Base-by-base conservation (phyloP, 2,888 invertebrate species). In the Anagyrus pseudococci region DNA sequence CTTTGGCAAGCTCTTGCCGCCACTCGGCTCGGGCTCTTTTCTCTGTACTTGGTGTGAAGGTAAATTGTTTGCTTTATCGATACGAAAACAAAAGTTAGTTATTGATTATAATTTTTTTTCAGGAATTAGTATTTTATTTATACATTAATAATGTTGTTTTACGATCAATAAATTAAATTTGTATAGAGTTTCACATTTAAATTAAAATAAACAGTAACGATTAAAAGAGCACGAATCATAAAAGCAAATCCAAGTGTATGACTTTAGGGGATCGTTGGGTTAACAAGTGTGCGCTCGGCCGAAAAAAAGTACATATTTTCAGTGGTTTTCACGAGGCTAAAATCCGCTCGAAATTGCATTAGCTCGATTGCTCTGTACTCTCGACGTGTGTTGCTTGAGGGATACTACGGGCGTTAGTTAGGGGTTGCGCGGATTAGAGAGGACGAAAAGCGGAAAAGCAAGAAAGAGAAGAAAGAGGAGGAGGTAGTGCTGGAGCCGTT, bases 261-360 rank as follows among this genome's bases (percentile, higher is more conserved):
- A n/a, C n/a, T n/a, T n/a, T n/a, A n/a, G n/a, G n/a, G n/a, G n/a
- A n/a, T n/a, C n/a, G n/a, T n/a, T n/a, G n/a, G n/a, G n/a, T n/a
- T n/a, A n/a, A n/a, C n/a, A n/a, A n/a, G n/a, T n/a, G n/a, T n/a
- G n/a, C n/a, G n/a, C n/a, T n/a, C n/a, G n/a, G n/a, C n/a, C n/a
- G n/a, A n/a, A n/a, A n/a, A n/a, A n/a, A n/a, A n/a, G n/a, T n/a
- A n/a, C n/a, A n/a, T n/a, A n/a, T n/a, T n/a, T n/a, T n/a, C n/a
- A n/a, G n/a, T n/a, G 29, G 6, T 29, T 29, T 10, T 29, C 29
- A 10, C 69, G 13, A 10, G 13, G 13, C 15, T 75, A 73, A 76
- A 76, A 76, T 75, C 75, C 72, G 72, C 74, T 33, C 41, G 4
- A 53, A 75, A 77, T 76, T 76, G 75, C 75, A 74, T 75, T 77